Conservation (phyloP, 2,797 vertebrate species). For the Clarias fuscus region DNA sequence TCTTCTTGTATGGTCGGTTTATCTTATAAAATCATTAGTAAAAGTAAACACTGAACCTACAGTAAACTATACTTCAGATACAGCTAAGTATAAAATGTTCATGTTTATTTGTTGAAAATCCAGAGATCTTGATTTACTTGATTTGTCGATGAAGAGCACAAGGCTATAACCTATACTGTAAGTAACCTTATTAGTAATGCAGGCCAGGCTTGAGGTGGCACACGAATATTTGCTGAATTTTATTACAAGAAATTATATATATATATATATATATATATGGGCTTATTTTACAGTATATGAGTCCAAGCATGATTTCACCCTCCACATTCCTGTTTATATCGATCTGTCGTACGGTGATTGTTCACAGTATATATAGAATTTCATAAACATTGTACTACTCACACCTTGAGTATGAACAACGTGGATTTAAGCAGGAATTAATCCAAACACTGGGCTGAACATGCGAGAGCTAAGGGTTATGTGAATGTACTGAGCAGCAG, state of each 20-base stretch:
- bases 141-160: constrained; percentile 23
- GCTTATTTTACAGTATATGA: background rate
- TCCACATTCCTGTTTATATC: background rate
- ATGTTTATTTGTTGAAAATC: constrained; percentile 49
- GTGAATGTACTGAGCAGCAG: background rate
- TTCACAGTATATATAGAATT: background rate
- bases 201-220: constrained; percentile 18
- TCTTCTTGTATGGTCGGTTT: background rate
- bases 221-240: constrained; percentile 37
- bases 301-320: background rate
- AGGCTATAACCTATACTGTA: constrained; percentile 43
- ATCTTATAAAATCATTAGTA: background rate
- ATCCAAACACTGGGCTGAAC: background rate
- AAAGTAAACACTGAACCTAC: background rate
- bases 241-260: constrained; percentile 36
- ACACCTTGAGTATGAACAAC: no score
- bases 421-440: background rate
- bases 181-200: constrained; percentile 35
- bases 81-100: constrained; percentile 5
- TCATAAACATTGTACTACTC: background rate
- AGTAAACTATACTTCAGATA: background rate
- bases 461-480: background rate
- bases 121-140: constrained; percentile 46
- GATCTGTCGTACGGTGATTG: background rate
- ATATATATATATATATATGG: constrained; percentile 20